A percentile compares a stretch with the other conserved stretches of the same genome.
These are phyloP conservation scores for Hydractinia symbiolongicarpus DNA, from an alignment of 30 jellyfish, hydroid and myxozoan species.

Conservation along the genomic window DNA sequence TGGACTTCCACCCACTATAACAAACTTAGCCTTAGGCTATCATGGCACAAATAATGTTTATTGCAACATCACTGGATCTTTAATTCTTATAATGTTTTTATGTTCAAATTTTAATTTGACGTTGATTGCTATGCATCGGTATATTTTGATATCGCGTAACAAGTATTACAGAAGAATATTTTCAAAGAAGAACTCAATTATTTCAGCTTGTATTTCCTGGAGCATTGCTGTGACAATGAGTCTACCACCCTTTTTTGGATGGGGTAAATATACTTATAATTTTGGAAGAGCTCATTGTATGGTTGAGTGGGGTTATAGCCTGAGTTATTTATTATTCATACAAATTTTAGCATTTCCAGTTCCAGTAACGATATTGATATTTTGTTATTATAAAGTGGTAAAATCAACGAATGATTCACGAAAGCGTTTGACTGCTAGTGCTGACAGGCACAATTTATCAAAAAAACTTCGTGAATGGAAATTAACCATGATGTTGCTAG, in stretches of 20 bases:
- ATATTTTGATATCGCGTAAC: constrained; percentile 12
- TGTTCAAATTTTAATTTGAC: constrained; percentile 9
- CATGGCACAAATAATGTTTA: not conserved
- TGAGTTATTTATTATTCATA: constrained; percentile 17
- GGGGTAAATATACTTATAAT: constrained; percentile 34
- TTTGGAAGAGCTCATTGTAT: constrained; percentile 19
- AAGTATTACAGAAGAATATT: not conserved
- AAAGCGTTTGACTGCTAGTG: constrained; percentile 13
- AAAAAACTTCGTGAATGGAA: not conserved
- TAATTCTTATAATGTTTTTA: constrained; percentile 15
- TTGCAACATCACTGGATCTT: constrained; percentile 14
- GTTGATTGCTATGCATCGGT: constrained; percentile 32
- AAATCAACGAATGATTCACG: constrained; percentile 23
- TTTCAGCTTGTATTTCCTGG: not conserved
- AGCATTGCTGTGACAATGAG: not conserved
- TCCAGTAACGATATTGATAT: constrained; percentile 14
- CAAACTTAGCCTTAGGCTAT: constrained; percentile 2
- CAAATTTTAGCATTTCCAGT: constrained; percentile 24
- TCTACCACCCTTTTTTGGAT: constrained; percentile 35
- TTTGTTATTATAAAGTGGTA: constrained; percentile 26
- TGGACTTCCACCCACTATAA: constrained; percentile 14
- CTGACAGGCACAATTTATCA: constrained; percentile 14
- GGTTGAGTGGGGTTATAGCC: constrained; percentile 37
- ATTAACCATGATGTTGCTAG: constrained; percentile 2
- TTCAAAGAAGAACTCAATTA: not conserved